A percentile compares a stretch with the other conserved stretches of the same genome.
These are phyloP conservation scores for Noctilio leporinus DNA, from an alignment of 2,113 vertebrate genomes.

Conservation along the genomic window DNA sequence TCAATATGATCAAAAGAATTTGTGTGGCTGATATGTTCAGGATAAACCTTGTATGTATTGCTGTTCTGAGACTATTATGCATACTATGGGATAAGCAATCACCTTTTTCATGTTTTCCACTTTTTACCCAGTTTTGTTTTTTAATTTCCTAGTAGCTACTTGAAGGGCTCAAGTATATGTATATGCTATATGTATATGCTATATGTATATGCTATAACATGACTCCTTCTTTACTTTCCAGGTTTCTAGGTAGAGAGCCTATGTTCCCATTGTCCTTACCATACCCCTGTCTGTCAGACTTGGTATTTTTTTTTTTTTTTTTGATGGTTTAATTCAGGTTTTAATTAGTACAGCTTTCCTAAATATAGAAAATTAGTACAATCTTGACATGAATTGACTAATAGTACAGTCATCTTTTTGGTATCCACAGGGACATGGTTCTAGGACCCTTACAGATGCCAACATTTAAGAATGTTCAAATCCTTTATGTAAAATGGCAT, in stretches of 20 bases:
- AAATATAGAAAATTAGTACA: neutral
- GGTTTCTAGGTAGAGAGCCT: neutral
- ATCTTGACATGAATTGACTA: neutral
- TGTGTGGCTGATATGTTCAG: too few species aligned
- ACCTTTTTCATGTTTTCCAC: neutral
- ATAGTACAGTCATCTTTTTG: neutral
- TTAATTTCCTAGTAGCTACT: neutral
- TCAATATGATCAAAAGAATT: too few species aligned
- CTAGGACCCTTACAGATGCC: too few species aligned
- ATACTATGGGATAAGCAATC: too few species aligned
- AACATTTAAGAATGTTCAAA: too few species aligned
- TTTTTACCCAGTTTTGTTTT: neutral
- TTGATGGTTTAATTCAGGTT: neutral
- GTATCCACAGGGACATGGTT: neutral
- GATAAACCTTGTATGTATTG: too few species aligned
- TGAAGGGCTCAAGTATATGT: too few species aligned
- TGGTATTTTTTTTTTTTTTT: too few species aligned
- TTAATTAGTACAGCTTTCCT: neutral
- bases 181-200: too few species aligned
- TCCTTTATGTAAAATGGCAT: neutral
- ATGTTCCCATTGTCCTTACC: neutral
- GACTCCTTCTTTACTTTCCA: neutral
- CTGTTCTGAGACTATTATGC: neutral
- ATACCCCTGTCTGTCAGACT: neutral
- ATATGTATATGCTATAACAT: too few species aligned